Conservation (phyloP, 2,113 vertebrate genomes). For the Saccopteryx leptura region DNA sequence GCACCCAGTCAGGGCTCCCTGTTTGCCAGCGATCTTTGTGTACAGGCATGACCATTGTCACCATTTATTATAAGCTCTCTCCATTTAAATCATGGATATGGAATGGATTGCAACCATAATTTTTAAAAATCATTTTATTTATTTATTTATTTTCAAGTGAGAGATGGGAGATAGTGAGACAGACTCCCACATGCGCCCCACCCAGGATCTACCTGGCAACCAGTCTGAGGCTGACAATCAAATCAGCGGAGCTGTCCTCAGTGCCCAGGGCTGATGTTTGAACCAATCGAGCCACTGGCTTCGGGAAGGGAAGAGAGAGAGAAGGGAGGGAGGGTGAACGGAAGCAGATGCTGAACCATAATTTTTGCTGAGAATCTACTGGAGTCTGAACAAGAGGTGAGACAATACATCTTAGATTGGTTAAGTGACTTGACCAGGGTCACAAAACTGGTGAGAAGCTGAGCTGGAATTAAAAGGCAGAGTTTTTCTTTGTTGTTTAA, state of each 20-base stretch:
- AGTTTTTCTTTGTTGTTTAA: background rate
- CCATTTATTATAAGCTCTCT: fast-evolving
- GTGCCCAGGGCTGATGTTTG: no score
- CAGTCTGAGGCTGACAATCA: no score
- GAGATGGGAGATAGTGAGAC: no score
- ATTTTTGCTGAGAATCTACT: background rate
- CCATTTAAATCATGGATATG: fast-evolving
- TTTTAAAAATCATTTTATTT: background rate
- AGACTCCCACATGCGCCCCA: no score
- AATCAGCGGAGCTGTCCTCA: no score
- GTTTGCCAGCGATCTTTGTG: fast-evolving
- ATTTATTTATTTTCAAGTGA: no score
- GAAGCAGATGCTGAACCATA: background rate
- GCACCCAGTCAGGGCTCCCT: background rate
- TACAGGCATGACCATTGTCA: fast-evolving
- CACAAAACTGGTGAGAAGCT: background rate
- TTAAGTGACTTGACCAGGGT: background rate
- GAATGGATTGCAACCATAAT: background rate
- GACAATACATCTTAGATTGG: background rate
- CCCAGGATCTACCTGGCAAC: no score
- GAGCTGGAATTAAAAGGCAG: background rate
- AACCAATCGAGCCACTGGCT: no score
- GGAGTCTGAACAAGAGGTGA: background rate
- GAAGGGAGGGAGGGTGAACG: no score
- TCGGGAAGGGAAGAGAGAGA: no score